Conservation (phyloP, 2,888 invertebrate species). For the Mythimna lalbum region DNA sequence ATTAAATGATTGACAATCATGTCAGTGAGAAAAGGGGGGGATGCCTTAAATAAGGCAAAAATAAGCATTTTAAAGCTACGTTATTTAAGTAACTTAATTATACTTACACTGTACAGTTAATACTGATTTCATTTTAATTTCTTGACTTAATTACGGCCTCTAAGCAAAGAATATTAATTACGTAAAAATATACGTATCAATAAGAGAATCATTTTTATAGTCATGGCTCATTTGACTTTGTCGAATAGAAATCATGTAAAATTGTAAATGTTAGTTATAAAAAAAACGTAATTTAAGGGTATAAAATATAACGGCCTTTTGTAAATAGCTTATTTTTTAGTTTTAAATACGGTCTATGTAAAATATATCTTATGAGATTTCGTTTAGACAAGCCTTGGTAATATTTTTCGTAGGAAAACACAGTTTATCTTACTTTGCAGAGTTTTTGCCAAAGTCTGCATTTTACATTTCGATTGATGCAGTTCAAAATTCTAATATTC, state of each 20-base stretch:
- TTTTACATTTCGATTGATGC: conserved; percentile 25
- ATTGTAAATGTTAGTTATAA: conserved; percentile 86
- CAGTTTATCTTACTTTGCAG: conserved; percentile 32
- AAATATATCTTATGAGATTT: conserved; percentile 60
- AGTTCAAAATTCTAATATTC: conserved; percentile 47
- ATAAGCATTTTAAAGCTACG: conserved; percentile 59
- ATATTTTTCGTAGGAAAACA: conserved; percentile 30
- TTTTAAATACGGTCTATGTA: conserved; percentile 69
- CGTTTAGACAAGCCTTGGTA: conserved; percentile 41
- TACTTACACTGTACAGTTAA: conserved; percentile 61
- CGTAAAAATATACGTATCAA: conserved; percentile 61
- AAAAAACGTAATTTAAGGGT: conserved; percentile 72
- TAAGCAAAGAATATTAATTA: conserved; percentile 53
- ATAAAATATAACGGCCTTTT: conserved; percentile 80
- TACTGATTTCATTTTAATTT: conserved; percentile 50
- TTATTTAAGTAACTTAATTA: conserved; percentile 65
- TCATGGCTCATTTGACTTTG: conserved; percentile 64
- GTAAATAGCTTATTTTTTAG: conserved; percentile 85
- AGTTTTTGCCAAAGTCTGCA: conserved; percentile 43
- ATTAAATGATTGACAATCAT: conserved; percentile 20
- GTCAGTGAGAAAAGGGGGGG: conserved; percentile 22
- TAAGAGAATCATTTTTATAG: conserved; percentile 55
- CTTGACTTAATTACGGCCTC: conserved; percentile 49
- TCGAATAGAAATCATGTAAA: conserved; percentile 77
- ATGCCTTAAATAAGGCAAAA: conserved; percentile 53